Conservation (phyloP, 1,140 invertebrate species). For the Scaptodrosophila lebanonensis region DNA sequence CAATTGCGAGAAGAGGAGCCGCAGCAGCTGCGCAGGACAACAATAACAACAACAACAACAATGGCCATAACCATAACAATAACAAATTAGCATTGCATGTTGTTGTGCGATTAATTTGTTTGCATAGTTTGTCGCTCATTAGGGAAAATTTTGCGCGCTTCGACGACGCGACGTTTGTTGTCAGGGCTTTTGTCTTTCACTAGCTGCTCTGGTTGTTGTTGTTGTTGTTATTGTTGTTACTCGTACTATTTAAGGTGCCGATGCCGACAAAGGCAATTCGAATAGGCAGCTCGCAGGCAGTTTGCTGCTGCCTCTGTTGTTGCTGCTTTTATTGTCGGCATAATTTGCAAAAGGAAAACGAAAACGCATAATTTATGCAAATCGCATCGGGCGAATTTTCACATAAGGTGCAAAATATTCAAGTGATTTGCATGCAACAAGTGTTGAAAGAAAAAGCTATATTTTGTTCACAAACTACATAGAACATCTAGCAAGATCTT, state of each 20-base stretch:
- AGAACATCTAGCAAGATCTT: too few relatives aligned
- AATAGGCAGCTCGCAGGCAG: slow-evolving; percentile 8
- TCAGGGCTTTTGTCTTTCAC: slow-evolving; percentile 35
- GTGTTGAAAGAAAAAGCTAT: too few relatives aligned
- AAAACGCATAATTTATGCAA: slow-evolving; percentile 65
- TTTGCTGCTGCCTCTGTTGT: slow-evolving; percentile 7
- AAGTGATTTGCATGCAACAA: too few relatives aligned
- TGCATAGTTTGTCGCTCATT: slow-evolving; percentile 67
- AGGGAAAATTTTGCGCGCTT: slow-evolving; percentile 66
- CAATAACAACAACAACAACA: slow-evolving; percentile 15
- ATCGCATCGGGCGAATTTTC: slow-evolving; percentile 12
- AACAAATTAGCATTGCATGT: slow-evolving; percentile 68
- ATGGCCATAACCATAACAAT: slow-evolving; percentile 48
- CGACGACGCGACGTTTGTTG: slow-evolving; percentile 23
- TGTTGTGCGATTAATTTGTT: slow-evolving; percentile 55
- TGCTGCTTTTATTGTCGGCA: too few relatives aligned
- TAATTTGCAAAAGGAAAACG: slow-evolving; percentile 35
- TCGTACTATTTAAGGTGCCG: slow-evolving; percentile 2
- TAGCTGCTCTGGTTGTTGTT: slow-evolving; percentile 5
- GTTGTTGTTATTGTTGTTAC: slow-evolving; percentile 2
- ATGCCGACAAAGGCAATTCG: slow-evolving; percentile 53
- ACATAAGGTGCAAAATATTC: too few relatives aligned
- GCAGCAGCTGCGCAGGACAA: too few relatives aligned
- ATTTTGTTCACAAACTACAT: too few relatives aligned
- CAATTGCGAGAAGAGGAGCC: too few relatives aligned